Evolutionary conservation across 1,140 invertebrate species (phyloP).

Genomic region (Galleria mellonella): DNA sequence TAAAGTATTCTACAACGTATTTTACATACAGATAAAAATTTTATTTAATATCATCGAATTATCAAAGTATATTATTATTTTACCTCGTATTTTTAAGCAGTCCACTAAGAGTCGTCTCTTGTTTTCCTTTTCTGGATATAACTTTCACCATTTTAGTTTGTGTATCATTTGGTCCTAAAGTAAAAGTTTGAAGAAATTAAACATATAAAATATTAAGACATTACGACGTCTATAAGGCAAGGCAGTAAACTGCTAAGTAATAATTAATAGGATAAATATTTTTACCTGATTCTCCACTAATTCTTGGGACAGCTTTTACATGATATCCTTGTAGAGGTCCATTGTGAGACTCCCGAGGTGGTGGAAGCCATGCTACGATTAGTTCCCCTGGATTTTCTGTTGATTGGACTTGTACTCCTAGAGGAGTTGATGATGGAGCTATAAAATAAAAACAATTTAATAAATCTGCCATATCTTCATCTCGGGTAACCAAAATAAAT

Average conservation of each 20-base stretch:
- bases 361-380: constrained; percentile 75
- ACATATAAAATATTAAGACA: no score
- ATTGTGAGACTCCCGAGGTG: constrained; percentile 79
- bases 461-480: no score
- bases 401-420: constrained; percentile 57
- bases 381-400: constrained; percentile 64
- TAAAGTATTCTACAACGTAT: no score
- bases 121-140: constrained; percentile 50
- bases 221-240: no score
- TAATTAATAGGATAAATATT: no score
- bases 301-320: constrained; percentile 68
- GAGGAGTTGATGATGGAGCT: constrained; percentile 56
- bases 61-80: no score
- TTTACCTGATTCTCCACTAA: constrained; percentile 53
- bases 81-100: constrained; percentile 60
- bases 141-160: constrained; percentile 59
- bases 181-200: constrained; percentile 2
- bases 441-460: constrained; percentile 7
- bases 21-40: background rate
- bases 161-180: constrained; percentile 50
- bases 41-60: no score
- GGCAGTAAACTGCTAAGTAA: no score
- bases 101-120: constrained; percentile 48
- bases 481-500: no score
- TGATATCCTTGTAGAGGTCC: constrained; percentile 85